These are phyloP conservation scores for Periophthalmodon schlosseri DNA, from an alignment of 2,113 vertebrate genomes.

Conservation along the genomic window DNA sequence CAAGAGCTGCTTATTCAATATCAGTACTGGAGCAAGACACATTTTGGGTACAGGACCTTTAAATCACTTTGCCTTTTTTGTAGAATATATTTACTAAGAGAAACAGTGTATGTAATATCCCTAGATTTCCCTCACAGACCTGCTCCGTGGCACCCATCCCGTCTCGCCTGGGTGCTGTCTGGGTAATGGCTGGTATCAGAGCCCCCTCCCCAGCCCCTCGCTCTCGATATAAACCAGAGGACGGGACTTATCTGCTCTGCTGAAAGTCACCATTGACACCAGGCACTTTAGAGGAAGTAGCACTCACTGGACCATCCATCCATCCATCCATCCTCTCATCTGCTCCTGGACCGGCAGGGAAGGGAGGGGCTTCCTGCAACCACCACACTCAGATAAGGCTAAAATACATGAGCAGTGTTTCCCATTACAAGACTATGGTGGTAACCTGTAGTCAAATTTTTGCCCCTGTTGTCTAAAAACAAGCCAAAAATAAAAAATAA, in stretches of 20 bases:
- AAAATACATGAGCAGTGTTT: neutral
- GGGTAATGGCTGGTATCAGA: conserved; percentile 76
- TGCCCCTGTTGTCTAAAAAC: no score
- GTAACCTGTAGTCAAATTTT: no score
- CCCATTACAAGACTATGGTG: no score
- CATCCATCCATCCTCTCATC: conserved; percentile 60
- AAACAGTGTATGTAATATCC: neutral
- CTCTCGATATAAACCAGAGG: conserved; percentile 74
- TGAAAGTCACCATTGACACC: conserved; percentile 82
- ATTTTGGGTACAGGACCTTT: no score
- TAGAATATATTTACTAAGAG: no score
- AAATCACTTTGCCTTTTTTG: no score
- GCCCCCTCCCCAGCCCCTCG: conserved; percentile 57
- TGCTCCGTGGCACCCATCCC: conserved; percentile 62
- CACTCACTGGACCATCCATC: conserved; percentile 70
- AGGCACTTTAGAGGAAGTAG: conserved; percentile 82
- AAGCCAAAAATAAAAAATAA: no score
- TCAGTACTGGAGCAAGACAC: no score
- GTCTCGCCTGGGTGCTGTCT: conserved; percentile 72
- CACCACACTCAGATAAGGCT: neutral
- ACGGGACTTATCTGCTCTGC: conserved; percentile 74
- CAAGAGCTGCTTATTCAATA: no score
- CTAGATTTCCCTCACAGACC: conserved; percentile 29
- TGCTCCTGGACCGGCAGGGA: conserved; percentile 35
- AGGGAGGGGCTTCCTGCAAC: conserved; percentile 27